These are phyloP conservation scores for Dicranocentrus wangi DNA, from an alignment of 2,888 invertebrate species.

Conservation along the genomic window DNA sequence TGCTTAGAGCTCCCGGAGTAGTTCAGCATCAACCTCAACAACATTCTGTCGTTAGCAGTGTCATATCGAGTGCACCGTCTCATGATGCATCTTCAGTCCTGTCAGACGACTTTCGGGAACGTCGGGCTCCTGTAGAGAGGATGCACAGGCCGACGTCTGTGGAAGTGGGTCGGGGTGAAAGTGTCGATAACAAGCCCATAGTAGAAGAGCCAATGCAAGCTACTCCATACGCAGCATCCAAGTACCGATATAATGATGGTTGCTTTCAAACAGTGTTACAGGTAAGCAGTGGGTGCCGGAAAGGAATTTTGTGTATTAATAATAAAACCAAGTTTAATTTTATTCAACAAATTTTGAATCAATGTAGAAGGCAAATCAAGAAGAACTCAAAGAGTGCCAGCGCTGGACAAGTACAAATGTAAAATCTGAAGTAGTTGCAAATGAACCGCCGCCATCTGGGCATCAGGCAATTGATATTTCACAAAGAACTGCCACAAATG, in stretches of 20 bases:
- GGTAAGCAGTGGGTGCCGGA: constrained; percentile 59
- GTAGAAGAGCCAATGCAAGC: constrained; percentile 59
- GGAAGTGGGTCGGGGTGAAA: constrained; percentile 66
- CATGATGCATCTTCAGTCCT: constrained; percentile 1
- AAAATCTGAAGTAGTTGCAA: constrained; percentile 33
- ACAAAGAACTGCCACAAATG: constrained; percentile 56
- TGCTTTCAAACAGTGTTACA: constrained; percentile 70
- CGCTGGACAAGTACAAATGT: constrained; percentile 66
- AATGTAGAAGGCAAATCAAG: constrained; percentile 53
- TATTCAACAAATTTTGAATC: constrained; percentile 25
- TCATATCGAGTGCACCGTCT: constrained; percentile 47
- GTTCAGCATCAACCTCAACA: constrained; percentile 58
- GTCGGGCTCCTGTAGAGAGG: constrained; percentile 30
- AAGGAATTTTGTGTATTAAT: too few species aligned
- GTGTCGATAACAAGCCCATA: constrained; percentile 22
- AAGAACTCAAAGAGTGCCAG: constrained; percentile 48
- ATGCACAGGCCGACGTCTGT: constrained; percentile 59
- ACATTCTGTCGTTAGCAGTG: constrained; percentile 37
- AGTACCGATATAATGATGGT: constrained; percentile 58
- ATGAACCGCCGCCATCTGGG: constrained; percentile 17
- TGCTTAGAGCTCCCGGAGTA: constrained; percentile 58
- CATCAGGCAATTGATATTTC: constrained; percentile 46
- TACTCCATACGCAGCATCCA: constrained; percentile 58
- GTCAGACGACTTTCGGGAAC: constrained; percentile 43
- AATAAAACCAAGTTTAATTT: too few species aligned